These are phyloP conservation scores for Halisarca cf. caerulea DNA, from an alignment of 37 sponge, comb jelly and placozoan species.

Conservation along the genomic window DNA sequence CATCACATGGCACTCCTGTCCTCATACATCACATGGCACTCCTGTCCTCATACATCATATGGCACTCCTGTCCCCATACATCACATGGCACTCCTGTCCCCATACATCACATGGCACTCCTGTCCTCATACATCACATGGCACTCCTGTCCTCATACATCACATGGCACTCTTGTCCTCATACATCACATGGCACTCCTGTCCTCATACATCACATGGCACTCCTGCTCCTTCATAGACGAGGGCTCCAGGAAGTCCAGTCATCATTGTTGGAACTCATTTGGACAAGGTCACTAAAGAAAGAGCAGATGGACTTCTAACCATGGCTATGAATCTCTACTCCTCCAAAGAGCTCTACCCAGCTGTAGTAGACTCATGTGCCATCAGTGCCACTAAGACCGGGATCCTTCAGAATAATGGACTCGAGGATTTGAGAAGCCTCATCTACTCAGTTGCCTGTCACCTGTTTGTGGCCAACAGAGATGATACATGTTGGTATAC, in stretches of 20 bases:
- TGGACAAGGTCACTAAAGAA: slow-evolving; percentile 57
- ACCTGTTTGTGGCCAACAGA: slow-evolving; percentile 44
- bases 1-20: too few species aligned
- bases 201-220: too few species aligned
- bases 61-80: too few species aligned
- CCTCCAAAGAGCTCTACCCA: slow-evolving; percentile 37
- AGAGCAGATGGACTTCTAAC: slow-evolving; percentile 23
- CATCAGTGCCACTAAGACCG: slow-evolving; percentile 34
- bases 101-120: too few species aligned
- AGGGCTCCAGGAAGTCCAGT: slow-evolving; percentile 86
- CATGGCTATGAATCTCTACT: slow-evolving; percentile 19
- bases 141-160: too few species aligned
- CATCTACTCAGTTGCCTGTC: slow-evolving; percentile 69
- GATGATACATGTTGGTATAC: neutral
- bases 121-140: too few species aligned
- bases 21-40: too few species aligned
- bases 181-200: too few species aligned
- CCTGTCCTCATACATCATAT: too few species aligned
- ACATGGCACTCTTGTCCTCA: too few species aligned
- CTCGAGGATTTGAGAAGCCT: slow-evolving; percentile 59
- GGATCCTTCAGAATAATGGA: slow-evolving; percentile 9
- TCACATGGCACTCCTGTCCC: too few species aligned
- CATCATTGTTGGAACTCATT: slow-evolving; percentile 87
- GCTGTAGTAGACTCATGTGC: slow-evolving; percentile 20
- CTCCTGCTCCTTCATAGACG: slow-evolving; percentile 31